Conservation (phyloP, 1,140 invertebrate species). For the Brachionus paranguensis region DNA sequence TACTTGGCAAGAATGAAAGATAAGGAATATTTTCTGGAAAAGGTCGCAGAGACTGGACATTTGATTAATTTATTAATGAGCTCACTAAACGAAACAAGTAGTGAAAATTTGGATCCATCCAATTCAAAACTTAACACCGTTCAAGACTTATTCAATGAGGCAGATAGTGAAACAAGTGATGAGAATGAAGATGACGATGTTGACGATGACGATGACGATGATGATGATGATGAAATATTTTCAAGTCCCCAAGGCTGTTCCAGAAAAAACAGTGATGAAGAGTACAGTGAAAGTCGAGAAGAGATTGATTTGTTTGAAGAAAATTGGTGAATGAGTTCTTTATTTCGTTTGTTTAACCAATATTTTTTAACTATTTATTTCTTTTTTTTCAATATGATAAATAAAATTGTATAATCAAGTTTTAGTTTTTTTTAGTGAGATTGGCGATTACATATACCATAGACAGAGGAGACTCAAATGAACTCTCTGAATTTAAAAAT, state of each 20-base stretch:
- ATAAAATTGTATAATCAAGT: not conserved
- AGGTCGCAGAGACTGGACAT: not conserved
- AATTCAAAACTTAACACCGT: not conserved
- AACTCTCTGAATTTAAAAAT: too few species aligned
- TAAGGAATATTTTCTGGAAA: not conserved
- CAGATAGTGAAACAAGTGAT: not conserved
- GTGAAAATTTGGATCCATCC: not conserved
- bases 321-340: not conserved
- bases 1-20: slow-evolving; percentile 21
- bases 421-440: not conserved
- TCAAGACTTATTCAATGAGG: not conserved
- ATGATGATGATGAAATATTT: not conserved
- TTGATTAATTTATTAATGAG: slow-evolving; percentile 1
- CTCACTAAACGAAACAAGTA: not conserved
- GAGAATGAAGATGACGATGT: not conserved
- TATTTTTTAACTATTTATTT: not conserved
- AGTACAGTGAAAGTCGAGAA: not conserved
- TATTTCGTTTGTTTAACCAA: not conserved
- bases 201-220: too few species aligned
- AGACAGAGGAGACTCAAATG: too few species aligned
- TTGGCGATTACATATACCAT: not conserved
- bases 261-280: not conserved
- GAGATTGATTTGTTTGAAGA: not conserved
- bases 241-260: not conserved
- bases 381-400: not conserved